Percentiles rank a stretch among this genome's conserved stretches.
These are phyloP conservation scores for Episyrphus balteatus DNA, from an alignment of 1,140 invertebrate genomes.

Conservation along the genomic window DNA sequence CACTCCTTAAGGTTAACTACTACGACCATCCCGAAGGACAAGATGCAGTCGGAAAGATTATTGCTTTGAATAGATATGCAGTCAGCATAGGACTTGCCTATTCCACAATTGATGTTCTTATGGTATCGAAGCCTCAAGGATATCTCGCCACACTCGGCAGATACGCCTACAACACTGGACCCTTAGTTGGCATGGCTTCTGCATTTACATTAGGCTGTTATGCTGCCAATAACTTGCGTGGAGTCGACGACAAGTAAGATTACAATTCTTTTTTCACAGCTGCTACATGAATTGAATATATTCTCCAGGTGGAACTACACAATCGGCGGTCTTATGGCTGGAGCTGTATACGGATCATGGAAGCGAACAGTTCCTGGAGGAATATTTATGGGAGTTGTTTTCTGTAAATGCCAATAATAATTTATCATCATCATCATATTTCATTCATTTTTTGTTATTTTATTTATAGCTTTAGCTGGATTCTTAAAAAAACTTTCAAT, in stretches of 20 bases:
- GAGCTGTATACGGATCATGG: slow-evolving; percentile 46
- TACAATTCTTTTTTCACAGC: not conserved
- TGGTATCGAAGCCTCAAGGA: slow-evolving; percentile 45
- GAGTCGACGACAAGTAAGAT: slow-evolving; percentile 49
- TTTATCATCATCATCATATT: no score
- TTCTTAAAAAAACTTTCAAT: slow-evolving; percentile 47
- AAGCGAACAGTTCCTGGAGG: slow-evolving; percentile 27
- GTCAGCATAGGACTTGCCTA: slow-evolving; percentile 37
- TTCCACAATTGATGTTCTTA: slow-evolving; percentile 45
- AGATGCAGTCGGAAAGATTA: slow-evolving; percentile 50
- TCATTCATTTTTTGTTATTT: no score
- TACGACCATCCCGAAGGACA: slow-evolving; percentile 60
- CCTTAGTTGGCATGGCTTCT: slow-evolving; percentile 49
- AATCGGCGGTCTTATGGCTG: slow-evolving; percentile 45
- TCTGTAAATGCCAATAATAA: not conserved
- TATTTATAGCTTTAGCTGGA: slow-evolving; percentile 38
- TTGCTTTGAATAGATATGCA: slow-evolving; percentile 47
- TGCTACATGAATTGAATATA: not conserved
- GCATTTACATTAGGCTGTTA: slow-evolving; percentile 52
- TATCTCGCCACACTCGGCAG: slow-evolving; percentile 39
- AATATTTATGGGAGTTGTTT: slow-evolving; percentile 18
- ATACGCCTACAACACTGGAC: slow-evolving; percentile 43
- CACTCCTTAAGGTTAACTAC: slow-evolving; percentile 39
- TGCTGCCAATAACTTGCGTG: slow-evolving; percentile 43
- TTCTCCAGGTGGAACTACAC: slow-evolving; percentile 43